Evolutionary conservation across 2,888 invertebrate genomes (phyloP).

Genomic region (Ophraella communa): DNA sequence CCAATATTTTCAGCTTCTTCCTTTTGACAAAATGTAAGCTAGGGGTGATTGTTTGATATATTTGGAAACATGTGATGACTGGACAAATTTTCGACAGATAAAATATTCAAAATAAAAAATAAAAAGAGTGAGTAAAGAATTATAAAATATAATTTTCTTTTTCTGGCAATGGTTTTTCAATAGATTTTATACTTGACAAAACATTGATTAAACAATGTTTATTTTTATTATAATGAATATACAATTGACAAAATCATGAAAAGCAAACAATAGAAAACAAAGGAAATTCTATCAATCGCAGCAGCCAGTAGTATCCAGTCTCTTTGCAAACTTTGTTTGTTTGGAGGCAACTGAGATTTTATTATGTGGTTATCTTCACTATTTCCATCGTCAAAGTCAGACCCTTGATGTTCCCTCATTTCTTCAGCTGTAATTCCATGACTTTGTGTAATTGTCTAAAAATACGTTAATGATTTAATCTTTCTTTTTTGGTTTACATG

Average conservation of each 20-base stretch:
- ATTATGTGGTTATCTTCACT: constrained; percentile 58
- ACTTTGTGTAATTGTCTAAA: constrained; percentile 44
- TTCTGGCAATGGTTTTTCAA: background rate
- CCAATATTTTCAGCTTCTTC: too few species aligned
- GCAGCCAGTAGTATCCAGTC: constrained; percentile 72
- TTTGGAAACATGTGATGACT: too few species aligned
- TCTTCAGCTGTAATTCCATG: constrained; percentile 57
- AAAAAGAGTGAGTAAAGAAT: too few species aligned
- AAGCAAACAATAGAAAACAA: constrained; percentile 64
- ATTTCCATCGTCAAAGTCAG: constrained; percentile 55
- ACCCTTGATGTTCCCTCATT: constrained; percentile 58
- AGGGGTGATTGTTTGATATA: too few species aligned
- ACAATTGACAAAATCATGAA: constrained; percentile 63
- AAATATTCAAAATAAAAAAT: too few species aligned
- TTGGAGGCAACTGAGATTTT: constrained; percentile 37
- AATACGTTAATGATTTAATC: background rate
- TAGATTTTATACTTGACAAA: background rate
- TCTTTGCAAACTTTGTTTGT: constrained; percentile 58
- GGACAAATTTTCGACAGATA: too few species aligned
- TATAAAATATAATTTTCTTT: too few species aligned
- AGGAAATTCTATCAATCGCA: constrained; percentile 68
- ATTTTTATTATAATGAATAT: constrained; percentile 52
- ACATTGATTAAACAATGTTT: background rate
- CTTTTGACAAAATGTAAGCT: too few species aligned
- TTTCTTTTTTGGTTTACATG: background rate